A percentile compares a stretch with the other conserved stretches of the same genome.
These are phyloP conservation scores for Eilema sororculum DNA, from an alignment of 2,888 invertebrate species.

Conservation along the genomic window DNA sequence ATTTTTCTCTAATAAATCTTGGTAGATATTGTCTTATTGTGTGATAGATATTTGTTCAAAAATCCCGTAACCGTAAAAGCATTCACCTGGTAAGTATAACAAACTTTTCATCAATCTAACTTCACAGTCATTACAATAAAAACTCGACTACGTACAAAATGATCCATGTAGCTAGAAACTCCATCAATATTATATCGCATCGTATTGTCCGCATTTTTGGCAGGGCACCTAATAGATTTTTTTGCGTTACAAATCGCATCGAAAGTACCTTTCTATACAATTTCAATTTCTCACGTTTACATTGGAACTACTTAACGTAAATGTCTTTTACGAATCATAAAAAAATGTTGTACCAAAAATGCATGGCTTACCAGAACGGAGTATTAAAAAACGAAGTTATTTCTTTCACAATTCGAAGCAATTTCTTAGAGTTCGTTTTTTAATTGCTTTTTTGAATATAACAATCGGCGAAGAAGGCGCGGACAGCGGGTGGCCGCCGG, in stretches of 20 bases:
- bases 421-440: slow-evolving; percentile 77
- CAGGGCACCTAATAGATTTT: slow-evolving; percentile 56
- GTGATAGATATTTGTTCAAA: not conserved
- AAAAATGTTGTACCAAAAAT: slow-evolving; percentile 58
- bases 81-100: slow-evolving; percentile 16
- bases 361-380: slow-evolving; percentile 58
- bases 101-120: slow-evolving; percentile 38
- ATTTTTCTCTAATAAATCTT: no score
- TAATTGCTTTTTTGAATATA: slow-evolving; percentile 83
- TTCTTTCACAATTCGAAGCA: slow-evolving; percentile 70
- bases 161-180: slow-evolving; percentile 39
- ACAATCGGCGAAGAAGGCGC: slow-evolving; percentile 77
- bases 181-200: slow-evolving; percentile 31
- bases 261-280: slow-evolving; percentile 47
- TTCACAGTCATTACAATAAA: slow-evolving; percentile 33
- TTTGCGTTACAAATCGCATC: slow-evolving; percentile 58
- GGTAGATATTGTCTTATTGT: no score
- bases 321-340: slow-evolving; percentile 72
- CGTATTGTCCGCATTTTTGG: slow-evolving; percentile 37
- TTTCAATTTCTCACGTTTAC: slow-evolving; percentile 73
- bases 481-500: slow-evolving; percentile 83
- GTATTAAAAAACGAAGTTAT: slow-evolving; percentile 58
- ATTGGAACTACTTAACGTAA: slow-evolving; percentile 63
- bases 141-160: slow-evolving; percentile 33
- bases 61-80: slow-evolving; percentile 4